These are phyloP conservation scores for Eubucco bourcierii DNA, from an alignment of 2,113 vertebrate genomes.

Conservation along the genomic window DNA sequence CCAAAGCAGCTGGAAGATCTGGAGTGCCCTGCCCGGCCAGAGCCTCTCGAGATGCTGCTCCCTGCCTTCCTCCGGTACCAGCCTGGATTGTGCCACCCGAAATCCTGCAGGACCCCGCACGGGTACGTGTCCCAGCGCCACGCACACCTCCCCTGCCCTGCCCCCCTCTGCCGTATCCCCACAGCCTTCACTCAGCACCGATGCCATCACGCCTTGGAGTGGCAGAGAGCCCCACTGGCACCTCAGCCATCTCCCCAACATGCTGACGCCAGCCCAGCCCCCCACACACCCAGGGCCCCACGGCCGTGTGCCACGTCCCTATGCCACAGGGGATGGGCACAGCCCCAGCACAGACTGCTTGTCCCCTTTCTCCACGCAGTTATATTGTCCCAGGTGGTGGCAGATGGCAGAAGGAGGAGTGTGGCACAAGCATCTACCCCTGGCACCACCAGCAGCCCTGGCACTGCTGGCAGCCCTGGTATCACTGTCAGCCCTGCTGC, in stretches of 20 bases:
- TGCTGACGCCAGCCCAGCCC: background rate
- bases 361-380: background rate
- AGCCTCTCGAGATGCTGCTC: background rate
- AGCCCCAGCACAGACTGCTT: rapidly evolving
- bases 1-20: background rate
- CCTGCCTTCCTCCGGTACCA: background rate
- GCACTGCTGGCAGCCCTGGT: background rate
- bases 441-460: background rate
- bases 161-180: rapidly evolving
- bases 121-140: rapidly evolving
- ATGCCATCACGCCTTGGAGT: rapidly evolving
- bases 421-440: background rate
- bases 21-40: rapidly evolving
- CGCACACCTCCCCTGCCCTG: rapidly evolving
- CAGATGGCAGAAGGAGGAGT: conserved; percentile 22
- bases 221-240: background rate
- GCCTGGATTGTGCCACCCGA: no score
- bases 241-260: rapidly evolving
- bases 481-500: background rate
- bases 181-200: background rate
- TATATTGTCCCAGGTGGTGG: background rate
- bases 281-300: background rate
- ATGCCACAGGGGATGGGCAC: background rate
- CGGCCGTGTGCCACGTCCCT: background rate
- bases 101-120: rapidly evolving